Base-by-base conservation (phyloP, 2,888 invertebrate genomes). In the Dryococelus australis region DNA sequence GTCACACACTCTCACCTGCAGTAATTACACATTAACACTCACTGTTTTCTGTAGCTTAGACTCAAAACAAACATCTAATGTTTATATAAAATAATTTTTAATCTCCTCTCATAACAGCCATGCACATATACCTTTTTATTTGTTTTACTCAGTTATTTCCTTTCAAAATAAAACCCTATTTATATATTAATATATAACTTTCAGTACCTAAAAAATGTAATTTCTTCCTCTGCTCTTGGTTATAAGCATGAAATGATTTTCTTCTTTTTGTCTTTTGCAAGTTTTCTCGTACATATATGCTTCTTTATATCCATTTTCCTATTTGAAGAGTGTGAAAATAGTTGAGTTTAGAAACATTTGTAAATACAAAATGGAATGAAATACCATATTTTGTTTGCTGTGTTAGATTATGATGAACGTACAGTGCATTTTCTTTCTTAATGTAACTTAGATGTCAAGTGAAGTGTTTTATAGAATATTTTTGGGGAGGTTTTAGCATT, bases 41-140 rank as follows among this genome's bases (percentile, higher is more conserved):
- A 16, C 65, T 65, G 65, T 65, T n/a, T 65, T 65, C 65, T 65
- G 65, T 65, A 65, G 65, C 65, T 65, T 65, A n/a, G 65, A 65
- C 16, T 24, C 24, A 65, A 65, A 65, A 65, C 65, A n/a, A 10
- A 65, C 20, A 8, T 65, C 65, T 65, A 65, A 65, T 9, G 8
- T 65, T 65, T n/a, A 65, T 16, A 65, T 65, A 24, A 65, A 65
- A 65, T 65, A 65, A 65, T 65, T n/a, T 65, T 65, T 16, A 10
- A 47, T 47, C 47, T 47, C 5, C 47, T 47, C 0, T 16, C 47
- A 16, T 47, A 47, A 47, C 10, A 65, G 16, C 51, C 65, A 65
- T 65, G 65, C 65, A 65, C 65, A 65, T 24, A 24, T n/a, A 3
- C 6, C 65, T 24, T 65, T 65, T 65, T 5, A 20, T n/a, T n/a